Evolutionary conservation across 1,140 invertebrate species (phyloP).

Genomic region (Drosophila gunungcola): DNA sequence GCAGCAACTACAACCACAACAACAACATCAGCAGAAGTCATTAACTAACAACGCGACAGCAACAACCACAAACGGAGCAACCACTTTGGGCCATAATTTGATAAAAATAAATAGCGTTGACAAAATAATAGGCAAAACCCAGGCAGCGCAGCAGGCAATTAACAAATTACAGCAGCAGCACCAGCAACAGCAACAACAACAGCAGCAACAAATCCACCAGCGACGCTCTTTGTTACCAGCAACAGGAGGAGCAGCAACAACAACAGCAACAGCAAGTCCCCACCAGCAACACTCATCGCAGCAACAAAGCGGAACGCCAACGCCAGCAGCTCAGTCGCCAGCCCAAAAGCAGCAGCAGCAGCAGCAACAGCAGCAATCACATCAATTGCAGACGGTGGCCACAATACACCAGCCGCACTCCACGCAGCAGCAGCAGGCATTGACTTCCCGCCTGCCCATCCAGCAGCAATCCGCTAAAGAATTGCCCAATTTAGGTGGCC

Average conservation of each 20-base stretch:
- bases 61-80: constrained; percentile 51
- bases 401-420: constrained; percentile 82
- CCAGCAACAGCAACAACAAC: constrained; percentile 44
- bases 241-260: constrained; percentile 52
- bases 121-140: constrained; percentile 70
- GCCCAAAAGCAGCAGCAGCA: constrained; percentile 53
- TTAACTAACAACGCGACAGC: constrained; percentile 27
- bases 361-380: constrained; percentile 46
- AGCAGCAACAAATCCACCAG: constrained; percentile 61
- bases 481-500: constrained; percentile 49
- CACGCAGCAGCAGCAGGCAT: constrained; percentile 52
- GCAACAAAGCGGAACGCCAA: constrained; percentile 66
- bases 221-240: constrained; percentile 67
- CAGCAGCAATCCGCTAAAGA: constrained; percentile 49
- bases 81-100: constrained; percentile 73
- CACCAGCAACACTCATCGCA: constrained; percentile 57
- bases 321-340: constrained; percentile 38
- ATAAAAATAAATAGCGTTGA: constrained; percentile 77
- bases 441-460: constrained; percentile 48
- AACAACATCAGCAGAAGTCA: constrained; percentile 31
- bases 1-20: constrained; percentile 53
- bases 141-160: constrained; percentile 63
- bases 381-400: constrained; percentile 82
- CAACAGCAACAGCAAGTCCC: constrained; percentile 14
- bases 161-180: constrained; percentile 69